phyloP scores from a whole-genome alignment of 2,888 invertebrate species.

The Monopis laevigella region DNA sequence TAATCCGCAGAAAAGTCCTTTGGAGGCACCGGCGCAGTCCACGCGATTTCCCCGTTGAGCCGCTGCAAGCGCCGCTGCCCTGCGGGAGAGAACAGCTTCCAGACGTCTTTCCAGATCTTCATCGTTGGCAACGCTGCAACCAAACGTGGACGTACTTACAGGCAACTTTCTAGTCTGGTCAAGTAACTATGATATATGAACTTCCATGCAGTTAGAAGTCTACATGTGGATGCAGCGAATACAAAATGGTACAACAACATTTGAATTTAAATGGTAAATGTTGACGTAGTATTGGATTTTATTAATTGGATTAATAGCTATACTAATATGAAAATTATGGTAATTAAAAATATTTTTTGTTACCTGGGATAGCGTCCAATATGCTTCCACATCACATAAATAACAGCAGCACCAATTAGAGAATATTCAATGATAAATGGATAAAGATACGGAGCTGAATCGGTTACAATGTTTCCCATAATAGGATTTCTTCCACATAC shows the following conservation, averaged over 20 bases:
- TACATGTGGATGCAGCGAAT: not conserved
- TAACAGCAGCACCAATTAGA: conserved; percentile 92
- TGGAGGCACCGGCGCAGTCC: conserved; percentile 95
- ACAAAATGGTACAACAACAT: not conserved
- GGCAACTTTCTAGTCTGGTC: too few species aligned
- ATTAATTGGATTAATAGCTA: too few species aligned
- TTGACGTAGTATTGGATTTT: too few species aligned
- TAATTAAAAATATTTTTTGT: too few species aligned
- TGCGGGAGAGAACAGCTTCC: conserved; percentile 87
- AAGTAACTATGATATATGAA: too few species aligned
- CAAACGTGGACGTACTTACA: conserved; percentile 49
- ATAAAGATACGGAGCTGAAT: conserved; percentile 93
- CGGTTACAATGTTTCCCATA: conserved; percentile 92
- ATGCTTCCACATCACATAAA: conserved; percentile 97
- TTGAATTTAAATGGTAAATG: not conserved
- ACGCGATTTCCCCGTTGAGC: conserved; percentile 85
- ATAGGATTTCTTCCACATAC: conserved; percentile 86
- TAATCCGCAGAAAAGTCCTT: conserved; percentile 91
- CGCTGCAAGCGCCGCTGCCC: conserved; percentile 87
- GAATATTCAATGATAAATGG: conserved; percentile 97
- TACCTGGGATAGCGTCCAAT: conserved; percentile 89
- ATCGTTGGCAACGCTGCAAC: conserved; percentile 70
- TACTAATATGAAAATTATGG: too few species aligned
- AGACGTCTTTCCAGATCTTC: conserved; percentile 89
- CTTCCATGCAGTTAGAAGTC: not conserved